These are phyloP conservation scores for Megalonaias nervosa DNA, from an alignment of 1,140 invertebrate genomes.

Conservation along the genomic window DNA sequence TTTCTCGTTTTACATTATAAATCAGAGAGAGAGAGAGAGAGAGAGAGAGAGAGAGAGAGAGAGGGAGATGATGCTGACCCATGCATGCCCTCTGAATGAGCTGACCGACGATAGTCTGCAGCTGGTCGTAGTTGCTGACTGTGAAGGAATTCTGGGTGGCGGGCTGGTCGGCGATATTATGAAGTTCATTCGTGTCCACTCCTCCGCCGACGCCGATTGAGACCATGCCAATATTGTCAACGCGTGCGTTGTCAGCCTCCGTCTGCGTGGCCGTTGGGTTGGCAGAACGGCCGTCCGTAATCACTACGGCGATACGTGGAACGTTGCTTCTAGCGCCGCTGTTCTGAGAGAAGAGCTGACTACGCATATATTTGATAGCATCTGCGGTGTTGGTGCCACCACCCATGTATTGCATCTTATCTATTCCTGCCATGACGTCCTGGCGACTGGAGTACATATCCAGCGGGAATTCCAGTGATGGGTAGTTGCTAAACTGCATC, in stretches of 20 bases:
- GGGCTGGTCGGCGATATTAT: constrained; percentile 54
- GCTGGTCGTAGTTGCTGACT: constrained; percentile 46
- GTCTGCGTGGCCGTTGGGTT: constrained; percentile 41
- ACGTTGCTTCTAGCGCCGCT: constrained; percentile 51
- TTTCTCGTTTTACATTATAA: not conserved
- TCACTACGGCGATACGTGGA: constrained; percentile 53
- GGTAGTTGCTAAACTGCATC: constrained; percentile 53
- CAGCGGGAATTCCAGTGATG: constrained; percentile 54
- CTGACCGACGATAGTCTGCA: constrained; percentile 41
- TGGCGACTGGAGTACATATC: constrained; percentile 47
- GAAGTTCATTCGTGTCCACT: constrained; percentile 44
- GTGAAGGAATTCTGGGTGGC: constrained; percentile 47
- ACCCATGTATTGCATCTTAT: constrained; percentile 50
- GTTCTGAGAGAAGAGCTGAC: constrained; percentile 45
- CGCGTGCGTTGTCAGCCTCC: constrained; percentile 31
- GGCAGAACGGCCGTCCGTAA: constrained; percentile 63
- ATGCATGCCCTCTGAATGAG: constrained; percentile 43
- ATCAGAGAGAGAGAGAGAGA: no score
- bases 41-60: no score
- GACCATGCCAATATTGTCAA: constrained; percentile 39
- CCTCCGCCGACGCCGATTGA: constrained; percentile 57
- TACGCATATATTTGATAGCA: constrained; percentile 49
- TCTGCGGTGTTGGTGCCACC: constrained; percentile 60
- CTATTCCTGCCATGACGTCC: constrained; percentile 39
- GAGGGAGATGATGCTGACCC: constrained; percentile 23